Evolutionary conservation across 2,888 invertebrate genomes (phyloP).

Genomic region (Pharmacophagus antenor): DNA sequence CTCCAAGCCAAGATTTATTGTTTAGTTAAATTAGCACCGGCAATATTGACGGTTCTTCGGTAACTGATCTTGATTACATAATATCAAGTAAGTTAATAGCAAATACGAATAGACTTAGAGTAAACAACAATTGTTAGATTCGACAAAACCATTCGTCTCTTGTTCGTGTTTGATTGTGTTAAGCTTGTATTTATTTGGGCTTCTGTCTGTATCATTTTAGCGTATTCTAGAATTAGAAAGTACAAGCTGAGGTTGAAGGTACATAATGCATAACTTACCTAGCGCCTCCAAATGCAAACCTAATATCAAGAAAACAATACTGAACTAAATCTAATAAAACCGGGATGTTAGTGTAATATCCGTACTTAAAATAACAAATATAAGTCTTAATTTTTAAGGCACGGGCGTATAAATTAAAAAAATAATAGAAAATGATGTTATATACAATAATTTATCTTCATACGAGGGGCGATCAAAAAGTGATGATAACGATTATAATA

Average conservation of each 20-base stretch:
- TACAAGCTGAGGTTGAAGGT: background rate
- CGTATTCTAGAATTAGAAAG: background rate
- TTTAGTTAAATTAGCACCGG: constrained; percentile 10
- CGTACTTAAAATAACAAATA: too few relatives aligned
- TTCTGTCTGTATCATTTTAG: constrained; percentile 5
- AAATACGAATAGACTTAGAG: constrained; percentile 13
- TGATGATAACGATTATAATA: too few relatives aligned
- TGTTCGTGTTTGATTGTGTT: constrained; percentile 16
- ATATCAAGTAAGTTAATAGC: constrained; percentile 5
- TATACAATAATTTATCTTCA: too few relatives aligned
- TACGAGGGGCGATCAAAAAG: too few relatives aligned
- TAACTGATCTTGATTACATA: constrained; percentile 20
- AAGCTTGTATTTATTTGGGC: constrained; percentile 18
- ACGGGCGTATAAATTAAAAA: too few relatives aligned
- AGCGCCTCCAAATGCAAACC: background rate
- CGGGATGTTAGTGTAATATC: too few relatives aligned
- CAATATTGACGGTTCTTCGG: constrained; percentile 10
- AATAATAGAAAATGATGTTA: too few relatives aligned
- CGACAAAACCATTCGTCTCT: constrained; percentile 2
- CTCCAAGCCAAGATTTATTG: constrained; percentile 4
- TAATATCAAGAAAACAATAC: background rate
- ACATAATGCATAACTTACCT: background rate
- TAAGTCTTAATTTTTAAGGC: background rate
- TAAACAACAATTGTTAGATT: constrained; percentile 9
- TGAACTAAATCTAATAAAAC: background rate